These are phyloP conservation scores for Cyanoramphus novaezelandiae DNA, from an alignment of 2,113 vertebrate genomes.

Conservation along the genomic window DNA sequence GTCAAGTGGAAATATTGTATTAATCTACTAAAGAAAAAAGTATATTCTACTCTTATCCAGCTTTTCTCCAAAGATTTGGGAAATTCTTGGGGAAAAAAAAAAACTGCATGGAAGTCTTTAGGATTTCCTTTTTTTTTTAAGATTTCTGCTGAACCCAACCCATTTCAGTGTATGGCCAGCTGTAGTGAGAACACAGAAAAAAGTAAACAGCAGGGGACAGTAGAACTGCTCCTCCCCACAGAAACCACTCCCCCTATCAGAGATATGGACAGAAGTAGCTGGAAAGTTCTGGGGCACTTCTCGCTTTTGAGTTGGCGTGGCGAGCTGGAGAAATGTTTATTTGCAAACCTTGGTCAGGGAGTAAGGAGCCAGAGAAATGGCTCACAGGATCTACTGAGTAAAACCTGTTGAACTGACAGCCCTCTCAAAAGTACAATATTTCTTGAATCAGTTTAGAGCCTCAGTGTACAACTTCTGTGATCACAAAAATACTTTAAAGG, in stretches of 20 bases:
- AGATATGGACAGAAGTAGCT: background rate
- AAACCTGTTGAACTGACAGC: background rate
- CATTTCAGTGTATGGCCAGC: background rate
- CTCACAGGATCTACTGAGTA: background rate
- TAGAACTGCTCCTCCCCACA: background rate
- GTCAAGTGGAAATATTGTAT: background rate
- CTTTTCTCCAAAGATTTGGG: background rate
- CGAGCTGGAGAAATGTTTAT: background rate
- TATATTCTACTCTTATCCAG: background rate
- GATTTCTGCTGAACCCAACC: background rate
- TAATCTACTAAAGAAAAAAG: background rate
- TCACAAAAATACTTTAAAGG: background rate
- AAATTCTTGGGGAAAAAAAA: background rate
- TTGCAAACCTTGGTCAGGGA: background rate
- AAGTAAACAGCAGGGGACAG: background rate
- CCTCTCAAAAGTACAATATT: background rate
- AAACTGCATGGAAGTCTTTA: background rate
- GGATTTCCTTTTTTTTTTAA: background rate
- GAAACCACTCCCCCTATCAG: background rate
- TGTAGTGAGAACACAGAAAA: background rate
- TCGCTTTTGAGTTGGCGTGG: background rate
- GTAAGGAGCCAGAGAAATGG: background rate
- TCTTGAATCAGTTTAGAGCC: background rate
- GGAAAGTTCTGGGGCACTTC: background rate
- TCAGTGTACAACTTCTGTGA: background rate